Evolutionary conservation across 2,797 vertebrate species (phyloP).

Genomic region (Psittacula echo): DNA sequence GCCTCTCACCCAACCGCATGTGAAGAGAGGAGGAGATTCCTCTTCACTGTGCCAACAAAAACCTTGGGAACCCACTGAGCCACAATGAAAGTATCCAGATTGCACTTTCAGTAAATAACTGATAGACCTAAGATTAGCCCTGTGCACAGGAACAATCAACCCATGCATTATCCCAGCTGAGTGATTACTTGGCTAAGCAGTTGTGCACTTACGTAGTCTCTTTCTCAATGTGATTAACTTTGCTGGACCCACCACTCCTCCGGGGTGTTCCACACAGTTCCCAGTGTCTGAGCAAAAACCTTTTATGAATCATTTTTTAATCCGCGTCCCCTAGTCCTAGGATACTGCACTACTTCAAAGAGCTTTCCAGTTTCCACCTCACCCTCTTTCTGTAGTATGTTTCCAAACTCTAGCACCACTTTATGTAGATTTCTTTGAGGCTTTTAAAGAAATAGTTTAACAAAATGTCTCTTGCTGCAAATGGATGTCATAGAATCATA

Average conservation of each 20-base stretch:
- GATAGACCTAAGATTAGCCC: not conserved
- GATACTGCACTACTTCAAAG: slow-evolving; percentile 26
- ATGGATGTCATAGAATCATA: not conserved
- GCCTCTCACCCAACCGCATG: accelerated
- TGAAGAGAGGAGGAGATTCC: not conserved
- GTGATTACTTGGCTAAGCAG: not conserved
- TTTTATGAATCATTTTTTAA: slow-evolving; percentile 54
- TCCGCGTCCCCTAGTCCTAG: slow-evolving; percentile 44
- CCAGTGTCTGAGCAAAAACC: not conserved
- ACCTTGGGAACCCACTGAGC: not conserved
- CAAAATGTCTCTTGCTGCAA: not conserved
- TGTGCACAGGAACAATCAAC: not conserved
- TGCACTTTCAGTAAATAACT: not conserved
- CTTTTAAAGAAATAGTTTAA: not conserved
- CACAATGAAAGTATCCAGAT: not conserved
- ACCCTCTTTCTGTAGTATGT: slow-evolving; percentile 14
- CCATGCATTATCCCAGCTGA: not conserved
- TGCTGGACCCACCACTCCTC: not conserved
- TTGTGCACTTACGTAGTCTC: accelerated
- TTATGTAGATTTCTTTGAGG: not conserved
- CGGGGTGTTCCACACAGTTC: not conserved
- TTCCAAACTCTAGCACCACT: not conserved
- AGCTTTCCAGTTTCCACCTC: slow-evolving; percentile 44
- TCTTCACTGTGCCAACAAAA: not conserved
- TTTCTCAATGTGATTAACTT: not conserved